Evolutionary conservation across 2,888 invertebrate genomes (phyloP).

Genomic region (Ormyrus labotus): DNA sequence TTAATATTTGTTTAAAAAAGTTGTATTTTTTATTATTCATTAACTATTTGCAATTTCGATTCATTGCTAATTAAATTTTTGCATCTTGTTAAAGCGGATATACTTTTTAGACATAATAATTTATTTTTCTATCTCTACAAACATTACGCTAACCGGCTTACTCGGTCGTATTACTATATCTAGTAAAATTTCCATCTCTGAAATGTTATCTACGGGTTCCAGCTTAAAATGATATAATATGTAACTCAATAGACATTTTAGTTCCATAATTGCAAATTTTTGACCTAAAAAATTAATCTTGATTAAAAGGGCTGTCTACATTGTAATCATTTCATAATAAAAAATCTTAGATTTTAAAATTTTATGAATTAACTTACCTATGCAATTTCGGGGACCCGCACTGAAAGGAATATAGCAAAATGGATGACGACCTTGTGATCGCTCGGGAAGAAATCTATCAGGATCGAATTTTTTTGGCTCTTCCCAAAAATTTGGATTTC

Average conservation of each 20-base stretch:
- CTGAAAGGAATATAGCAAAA: slow-evolving; percentile 83
- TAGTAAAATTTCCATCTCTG: slow-evolving; percentile 57
- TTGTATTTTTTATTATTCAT: too few species aligned
- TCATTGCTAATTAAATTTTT: not conserved
- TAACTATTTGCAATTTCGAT: not conserved
- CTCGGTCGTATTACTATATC: slow-evolving; percentile 63
- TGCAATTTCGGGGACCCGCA: slow-evolving; percentile 83
- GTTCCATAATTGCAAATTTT: slow-evolving; percentile 66
- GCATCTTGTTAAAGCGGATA: not conserved
- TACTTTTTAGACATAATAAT: not conserved
- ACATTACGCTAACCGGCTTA: slow-evolving; percentile 60
- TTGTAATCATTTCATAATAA: not conserved
- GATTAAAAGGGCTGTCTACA: not conserved
- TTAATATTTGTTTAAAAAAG: too few species aligned
- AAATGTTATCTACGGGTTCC: slow-evolving; percentile 63
- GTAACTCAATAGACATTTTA: slow-evolving; percentile 63
- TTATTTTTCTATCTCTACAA: slow-evolving; percentile 54
- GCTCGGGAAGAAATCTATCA: slow-evolving; percentile 82
- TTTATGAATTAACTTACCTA: slow-evolving; percentile 75
- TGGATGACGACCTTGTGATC: slow-evolving; percentile 77
- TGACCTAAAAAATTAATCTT: slow-evolving; percentile 57
- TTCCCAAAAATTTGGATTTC: slow-evolving; percentile 80
- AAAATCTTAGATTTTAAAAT: not conserved
- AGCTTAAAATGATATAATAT: slow-evolving; percentile 65
- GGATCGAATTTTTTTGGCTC: slow-evolving; percentile 82